Evolutionary conservation across 2,113 vertebrate genomes (phyloP).

Genomic region (Mustela nigripes): DNA sequence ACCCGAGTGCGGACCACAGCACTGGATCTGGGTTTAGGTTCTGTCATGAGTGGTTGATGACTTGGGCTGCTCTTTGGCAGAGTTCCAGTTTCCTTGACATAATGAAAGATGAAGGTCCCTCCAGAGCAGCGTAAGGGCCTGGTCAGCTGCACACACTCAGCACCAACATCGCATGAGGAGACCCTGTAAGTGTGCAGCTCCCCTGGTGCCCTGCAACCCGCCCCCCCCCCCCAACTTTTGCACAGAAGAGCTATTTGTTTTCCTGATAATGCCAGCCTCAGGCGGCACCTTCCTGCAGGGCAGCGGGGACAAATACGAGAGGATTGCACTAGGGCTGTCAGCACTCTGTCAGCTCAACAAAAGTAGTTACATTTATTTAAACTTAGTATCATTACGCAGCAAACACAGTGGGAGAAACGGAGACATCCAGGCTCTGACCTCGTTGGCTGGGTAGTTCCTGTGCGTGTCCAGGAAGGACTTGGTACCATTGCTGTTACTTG

Average conservation of each 20-base stretch:
- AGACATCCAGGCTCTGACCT: rapidly evolving
- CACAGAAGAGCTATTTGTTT: not conserved
- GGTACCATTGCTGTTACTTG: not conserved
- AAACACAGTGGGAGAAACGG: not conserved
- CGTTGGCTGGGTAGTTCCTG: rapidly evolving
- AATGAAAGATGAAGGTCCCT: not conserved
- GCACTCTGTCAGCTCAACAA: not conserved
- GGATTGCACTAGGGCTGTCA: not conserved
- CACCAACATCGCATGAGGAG: too few relatives aligned
- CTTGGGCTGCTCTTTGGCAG: rapidly evolving
- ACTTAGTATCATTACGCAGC: not conserved
- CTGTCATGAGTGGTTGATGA: rapidly evolving
- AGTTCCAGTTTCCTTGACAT: not conserved
- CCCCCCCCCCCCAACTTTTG: not conserved
- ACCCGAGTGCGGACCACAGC: too few relatives aligned
- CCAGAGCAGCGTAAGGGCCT: rapidly evolving
- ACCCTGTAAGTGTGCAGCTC: rapidly evolving
- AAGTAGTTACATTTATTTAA: not conserved
- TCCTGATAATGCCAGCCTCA: not conserved
- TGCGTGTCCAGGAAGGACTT: rapidly evolving
- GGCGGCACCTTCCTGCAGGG: rapidly evolving
- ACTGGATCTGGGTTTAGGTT: not conserved
- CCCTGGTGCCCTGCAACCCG: not conserved
- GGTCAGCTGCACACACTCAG: not conserved
- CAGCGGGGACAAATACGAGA: not conserved